These are phyloP conservation scores for Ariolimax columbianus DNA, from an alignment of 2,888 invertebrate species.

Conservation along the genomic window DNA sequence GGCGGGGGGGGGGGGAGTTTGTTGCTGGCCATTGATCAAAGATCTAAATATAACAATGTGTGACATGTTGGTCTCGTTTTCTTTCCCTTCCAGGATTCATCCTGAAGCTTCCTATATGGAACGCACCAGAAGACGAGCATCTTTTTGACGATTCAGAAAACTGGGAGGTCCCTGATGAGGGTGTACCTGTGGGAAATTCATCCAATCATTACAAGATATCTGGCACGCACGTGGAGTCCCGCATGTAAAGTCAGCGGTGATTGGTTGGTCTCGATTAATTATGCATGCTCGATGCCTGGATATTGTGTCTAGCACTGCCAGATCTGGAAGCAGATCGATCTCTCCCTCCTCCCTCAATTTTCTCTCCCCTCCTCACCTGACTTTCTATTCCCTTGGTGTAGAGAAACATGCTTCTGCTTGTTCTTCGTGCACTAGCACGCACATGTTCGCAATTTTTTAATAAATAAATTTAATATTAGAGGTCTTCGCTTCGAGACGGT, in stretches of 20 bases:
- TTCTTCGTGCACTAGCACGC: no score
- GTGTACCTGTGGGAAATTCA: background rate
- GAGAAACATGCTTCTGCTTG: no score
- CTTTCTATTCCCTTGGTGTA: no score
- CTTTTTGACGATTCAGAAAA: constrained; percentile 41
- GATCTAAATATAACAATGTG: no score
- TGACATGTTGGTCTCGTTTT: no score
- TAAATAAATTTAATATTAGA: no score
- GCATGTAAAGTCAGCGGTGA: constrained; percentile 40
- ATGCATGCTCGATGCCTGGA: constrained; percentile 7
- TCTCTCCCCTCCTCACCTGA: background rate
- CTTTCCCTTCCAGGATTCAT: constrained; percentile 19
- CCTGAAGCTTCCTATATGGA: constrained; percentile 42
- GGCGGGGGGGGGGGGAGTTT: no score
- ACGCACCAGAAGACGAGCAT: constrained; percentile 31
- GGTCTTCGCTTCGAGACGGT: no score
- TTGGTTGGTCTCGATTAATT: constrained; percentile 36
- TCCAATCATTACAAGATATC: constrained; percentile 22
- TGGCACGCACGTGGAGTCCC: background rate
- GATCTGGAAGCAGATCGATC: background rate
- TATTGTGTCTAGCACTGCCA: background rate
- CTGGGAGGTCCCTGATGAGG: constrained; percentile 41
- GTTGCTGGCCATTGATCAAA: no score
- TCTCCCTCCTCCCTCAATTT: background rate
- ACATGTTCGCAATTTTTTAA: no score